Evolutionary conservation across 64 coral and sea anemone genomes (phyloP).

Genomic region (Pachyseris speciosa): DNA sequence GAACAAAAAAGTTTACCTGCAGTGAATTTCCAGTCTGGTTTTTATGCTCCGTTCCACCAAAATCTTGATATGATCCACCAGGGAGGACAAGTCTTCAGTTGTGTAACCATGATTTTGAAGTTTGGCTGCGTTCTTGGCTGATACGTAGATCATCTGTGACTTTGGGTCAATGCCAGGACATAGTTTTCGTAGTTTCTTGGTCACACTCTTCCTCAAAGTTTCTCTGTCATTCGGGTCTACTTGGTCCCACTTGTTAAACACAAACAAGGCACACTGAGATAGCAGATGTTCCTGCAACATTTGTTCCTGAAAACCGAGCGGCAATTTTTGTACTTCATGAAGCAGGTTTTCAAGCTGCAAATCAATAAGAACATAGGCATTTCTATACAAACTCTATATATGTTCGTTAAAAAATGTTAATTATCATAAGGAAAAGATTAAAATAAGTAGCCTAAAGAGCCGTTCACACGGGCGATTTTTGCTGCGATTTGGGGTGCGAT

Average conservation of each 20-base stretch:
- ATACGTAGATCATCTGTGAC: neutral
- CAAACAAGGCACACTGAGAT: neutral
- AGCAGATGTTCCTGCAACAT: neutral
- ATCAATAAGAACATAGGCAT: too few relatives aligned
- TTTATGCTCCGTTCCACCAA: neutral
- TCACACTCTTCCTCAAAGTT: neutral
- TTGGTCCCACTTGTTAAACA: constrained; percentile 36
- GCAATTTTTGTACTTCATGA: too few relatives aligned
- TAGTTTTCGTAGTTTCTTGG: neutral
- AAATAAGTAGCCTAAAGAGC: too few relatives aligned
- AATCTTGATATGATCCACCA: neutral
- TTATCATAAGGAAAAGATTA: too few relatives aligned
- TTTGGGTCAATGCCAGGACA: neutral
- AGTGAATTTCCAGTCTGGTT: neutral
- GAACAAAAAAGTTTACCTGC: neutral
- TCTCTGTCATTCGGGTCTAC: neutral
- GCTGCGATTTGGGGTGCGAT: too few relatives aligned
- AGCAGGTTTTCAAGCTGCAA: neutral
- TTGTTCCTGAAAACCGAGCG: too few relatives aligned
- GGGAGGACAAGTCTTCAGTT: neutral
- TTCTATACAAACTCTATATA: too few relatives aligned
- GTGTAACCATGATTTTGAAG: neutral
- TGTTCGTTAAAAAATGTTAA: too few relatives aligned
- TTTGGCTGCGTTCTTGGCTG: neutral
- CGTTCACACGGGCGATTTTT: too few relatives aligned